phyloP scores from a whole-genome alignment of 1,140 invertebrate genomes.

The Cheumatopsyche charites region DNA sequence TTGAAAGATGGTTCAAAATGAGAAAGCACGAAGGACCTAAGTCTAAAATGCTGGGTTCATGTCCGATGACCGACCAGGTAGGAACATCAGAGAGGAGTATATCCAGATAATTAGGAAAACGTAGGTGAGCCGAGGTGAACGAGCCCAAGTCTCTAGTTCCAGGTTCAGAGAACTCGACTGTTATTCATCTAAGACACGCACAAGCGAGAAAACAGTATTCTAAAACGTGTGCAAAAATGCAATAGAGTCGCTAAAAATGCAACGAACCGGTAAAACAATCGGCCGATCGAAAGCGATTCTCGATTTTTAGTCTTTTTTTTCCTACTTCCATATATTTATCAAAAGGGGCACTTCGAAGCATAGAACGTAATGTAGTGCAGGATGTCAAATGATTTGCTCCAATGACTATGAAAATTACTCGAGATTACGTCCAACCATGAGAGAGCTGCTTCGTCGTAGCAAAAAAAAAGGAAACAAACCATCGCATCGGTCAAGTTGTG shows the following conservation, averaged over 20 bases:
- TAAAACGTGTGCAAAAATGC: too few species aligned
- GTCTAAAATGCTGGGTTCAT: too few species aligned
- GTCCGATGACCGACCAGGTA: too few species aligned
- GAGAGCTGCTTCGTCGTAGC: neutral
- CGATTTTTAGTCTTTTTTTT: too few species aligned
- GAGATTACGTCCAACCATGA: neutral
- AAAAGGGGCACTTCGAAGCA: too few species aligned
- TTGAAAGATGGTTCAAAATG: too few species aligned
- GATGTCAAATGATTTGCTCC: conserved; percentile 23
- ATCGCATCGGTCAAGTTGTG: neutral
- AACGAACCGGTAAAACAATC: too few species aligned
- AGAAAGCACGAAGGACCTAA: neutral
- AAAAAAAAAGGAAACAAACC: neutral
- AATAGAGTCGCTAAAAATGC: too few species aligned
- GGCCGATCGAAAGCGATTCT: too few species aligned
- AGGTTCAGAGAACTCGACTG: conserved; percentile 18
- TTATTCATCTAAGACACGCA: conserved; percentile 6
- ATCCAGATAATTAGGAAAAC: conserved; percentile 16
- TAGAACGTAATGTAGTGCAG: conserved; percentile 13
- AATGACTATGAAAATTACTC: neutral
- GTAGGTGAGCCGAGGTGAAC: conserved; percentile 12
- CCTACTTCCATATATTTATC: too few species aligned
- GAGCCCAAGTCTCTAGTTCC: conserved; percentile 16
- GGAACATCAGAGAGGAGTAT: too few species aligned
- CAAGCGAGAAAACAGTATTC: too few species aligned